phyloP scores from a whole-genome alignment of 2,113 vertebrate genomes.

The Myotis brandtii region DNA sequence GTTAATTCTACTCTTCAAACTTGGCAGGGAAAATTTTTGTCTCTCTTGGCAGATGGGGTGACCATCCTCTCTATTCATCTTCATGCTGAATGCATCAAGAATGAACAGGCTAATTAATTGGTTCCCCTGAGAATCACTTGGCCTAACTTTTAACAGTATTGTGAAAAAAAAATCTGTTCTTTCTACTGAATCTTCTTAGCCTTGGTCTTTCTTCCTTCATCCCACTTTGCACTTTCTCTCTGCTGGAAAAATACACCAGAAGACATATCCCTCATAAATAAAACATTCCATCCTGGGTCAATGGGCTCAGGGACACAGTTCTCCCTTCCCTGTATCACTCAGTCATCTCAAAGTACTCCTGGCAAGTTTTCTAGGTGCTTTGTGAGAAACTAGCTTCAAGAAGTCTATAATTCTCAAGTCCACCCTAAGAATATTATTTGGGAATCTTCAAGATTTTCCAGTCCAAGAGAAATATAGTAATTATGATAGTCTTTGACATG shows the following conservation, averaged over 20 bases:
- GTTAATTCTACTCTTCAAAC: slow-evolving; percentile 51
- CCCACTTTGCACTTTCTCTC: neutral
- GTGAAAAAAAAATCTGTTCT: neutral
- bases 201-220: slow-evolving; percentile 6
- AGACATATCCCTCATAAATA: neutral
- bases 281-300: neutral
- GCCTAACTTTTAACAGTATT: slow-evolving; percentile 24
- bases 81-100: slow-evolving; percentile 28
- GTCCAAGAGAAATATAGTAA: neutral
- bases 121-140: slow-evolving; percentile 46
- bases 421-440: neutral
- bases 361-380: neutral
- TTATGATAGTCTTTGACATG: neutral
- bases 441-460: neutral
- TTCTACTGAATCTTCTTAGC: neutral
- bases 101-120: slow-evolving; percentile 38
- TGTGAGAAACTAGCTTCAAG: neutral
- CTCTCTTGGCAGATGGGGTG: slow-evolving; percentile 4
- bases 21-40: slow-evolving; percentile 9
- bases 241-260: neutral
- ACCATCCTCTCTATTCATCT: slow-evolving; percentile 14
- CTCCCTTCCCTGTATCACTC: neutral
- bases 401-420: neutral
- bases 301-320: neutral
- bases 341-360: neutral